Conservation (phyloP, 2,797 vertebrate species). For the Clarias pachynema region DNA sequence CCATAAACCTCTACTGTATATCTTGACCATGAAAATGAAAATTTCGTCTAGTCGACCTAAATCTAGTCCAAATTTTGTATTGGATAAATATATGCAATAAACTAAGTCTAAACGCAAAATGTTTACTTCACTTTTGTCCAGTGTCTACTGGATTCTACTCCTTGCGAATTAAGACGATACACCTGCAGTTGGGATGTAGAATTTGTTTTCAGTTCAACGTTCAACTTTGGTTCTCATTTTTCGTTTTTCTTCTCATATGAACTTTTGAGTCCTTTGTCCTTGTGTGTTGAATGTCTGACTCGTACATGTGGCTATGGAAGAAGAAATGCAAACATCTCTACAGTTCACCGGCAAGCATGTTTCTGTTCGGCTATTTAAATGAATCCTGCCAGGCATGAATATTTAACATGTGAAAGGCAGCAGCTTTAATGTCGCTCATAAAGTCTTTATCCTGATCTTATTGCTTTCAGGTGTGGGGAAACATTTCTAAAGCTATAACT, state of each 20-base stretch:
- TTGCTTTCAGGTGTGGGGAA: not conserved
- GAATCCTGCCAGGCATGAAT: not conserved
- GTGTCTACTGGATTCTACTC: not conserved
- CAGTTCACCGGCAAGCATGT: not conserved
- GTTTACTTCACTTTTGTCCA: not conserved
- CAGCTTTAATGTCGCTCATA: not conserved
- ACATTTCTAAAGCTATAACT: not conserved
- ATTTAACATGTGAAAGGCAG: not conserved
- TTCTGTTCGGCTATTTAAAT: not conserved
- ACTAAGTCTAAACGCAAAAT: not conserved
- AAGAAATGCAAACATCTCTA: constrained; percentile 2
- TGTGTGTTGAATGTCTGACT: not conserved
- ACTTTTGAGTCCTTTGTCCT: not conserved
- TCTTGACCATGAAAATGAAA: not conserved
- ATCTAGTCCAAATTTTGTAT: not conserved
- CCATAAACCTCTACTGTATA: not conserved
- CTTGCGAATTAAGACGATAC: not conserved
- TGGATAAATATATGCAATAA: not conserved
- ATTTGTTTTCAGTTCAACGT: not conserved
- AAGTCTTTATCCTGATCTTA: not conserved
- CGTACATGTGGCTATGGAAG: not conserved
- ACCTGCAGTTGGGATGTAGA: not conserved
- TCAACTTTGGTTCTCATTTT: not conserved
- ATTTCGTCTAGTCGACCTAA: not conserved
- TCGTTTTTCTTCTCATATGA: not conserved